phyloP scores from a whole-genome alignment of 1,140 invertebrate genomes.

The Ostrea edulis region DNA sequence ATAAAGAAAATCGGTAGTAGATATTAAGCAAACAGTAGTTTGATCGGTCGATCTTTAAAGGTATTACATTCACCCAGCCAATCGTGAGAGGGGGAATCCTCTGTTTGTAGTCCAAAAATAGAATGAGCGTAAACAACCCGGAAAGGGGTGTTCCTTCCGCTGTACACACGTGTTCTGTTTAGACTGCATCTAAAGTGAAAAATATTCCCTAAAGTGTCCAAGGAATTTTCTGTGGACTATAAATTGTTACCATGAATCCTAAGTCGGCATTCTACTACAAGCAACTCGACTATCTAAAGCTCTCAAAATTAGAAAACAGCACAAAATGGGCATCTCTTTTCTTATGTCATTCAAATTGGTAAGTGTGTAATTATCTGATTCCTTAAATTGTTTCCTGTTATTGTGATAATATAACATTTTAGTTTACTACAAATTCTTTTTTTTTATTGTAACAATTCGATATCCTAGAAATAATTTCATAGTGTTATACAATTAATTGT shows the following conservation, averaged over 20 bases:
- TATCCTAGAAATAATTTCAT: too few relatives aligned
- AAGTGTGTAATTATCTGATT: background rate
- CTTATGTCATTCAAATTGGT: constrained; percentile 15
- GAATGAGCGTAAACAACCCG: background rate
- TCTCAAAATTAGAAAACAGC: background rate
- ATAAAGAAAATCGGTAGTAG: background rate
- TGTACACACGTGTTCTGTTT: background rate
- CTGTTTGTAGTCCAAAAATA: background rate
- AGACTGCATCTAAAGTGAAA: background rate
- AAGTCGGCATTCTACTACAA: background rate
- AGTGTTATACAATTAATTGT: too few relatives aligned
- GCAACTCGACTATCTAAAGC: background rate
- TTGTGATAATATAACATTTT: too few relatives aligned
- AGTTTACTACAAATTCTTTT: too few relatives aligned
- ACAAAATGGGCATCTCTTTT: constrained; percentile 14
- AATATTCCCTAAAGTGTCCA: constrained; percentile 14
- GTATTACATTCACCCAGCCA: background rate
- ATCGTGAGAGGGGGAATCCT: background rate
- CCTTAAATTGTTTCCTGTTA: too few relatives aligned
- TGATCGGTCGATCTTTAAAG: constrained; percentile 1
- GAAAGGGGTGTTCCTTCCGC: constrained; percentile 18
- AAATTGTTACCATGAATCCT: background rate
- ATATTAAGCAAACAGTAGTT: background rate
- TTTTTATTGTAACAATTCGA: too few relatives aligned
- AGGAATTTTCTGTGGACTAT: background rate